These are phyloP conservation scores for Caenorhabditis sp. DNA, from an alignment of 2,888 invertebrate species.

Conservation along the genomic window DNA sequence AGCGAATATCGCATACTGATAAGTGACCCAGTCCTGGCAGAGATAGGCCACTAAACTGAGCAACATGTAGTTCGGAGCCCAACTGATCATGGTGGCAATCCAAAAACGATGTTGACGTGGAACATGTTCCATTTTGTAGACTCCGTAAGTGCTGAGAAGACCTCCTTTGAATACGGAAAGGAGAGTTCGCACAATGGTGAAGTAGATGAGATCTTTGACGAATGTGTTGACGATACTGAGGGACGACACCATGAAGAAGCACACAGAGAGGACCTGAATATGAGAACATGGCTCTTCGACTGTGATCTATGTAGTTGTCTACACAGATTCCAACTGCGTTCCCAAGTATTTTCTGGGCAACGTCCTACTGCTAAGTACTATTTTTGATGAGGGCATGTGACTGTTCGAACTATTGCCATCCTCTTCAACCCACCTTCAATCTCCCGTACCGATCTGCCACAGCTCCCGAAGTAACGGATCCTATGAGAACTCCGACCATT, in stretches of 20 bases:
- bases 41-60: slow-evolving; percentile 75
- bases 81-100: slow-evolving; percentile 78
- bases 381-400: neutral
- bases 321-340: too few species aligned
- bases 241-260: slow-evolving; percentile 61
- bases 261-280: slow-evolving; percentile 63
- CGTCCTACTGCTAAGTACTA: too few species aligned
- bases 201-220: slow-evolving; percentile 60
- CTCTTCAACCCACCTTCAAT: slow-evolving; percentile 54
- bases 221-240: slow-evolving; percentile 55
- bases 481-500: slow-evolving; percentile 77
- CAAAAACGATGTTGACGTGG: slow-evolving; percentile 80
- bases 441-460: slow-evolving; percentile 69
- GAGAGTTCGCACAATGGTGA: slow-evolving; percentile 77
- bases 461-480: slow-evolving; percentile 65
- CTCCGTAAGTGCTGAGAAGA: slow-evolving; percentile 75
- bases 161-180: slow-evolving; percentile 81
- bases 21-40: slow-evolving; percentile 77
- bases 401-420: neutral
- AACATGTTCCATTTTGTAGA: slow-evolving; percentile 79
- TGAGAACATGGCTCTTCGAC: too few species aligned
- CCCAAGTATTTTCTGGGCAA: neutral
- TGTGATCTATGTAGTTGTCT: too few species aligned
- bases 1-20: slow-evolving; percentile 73
- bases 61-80: slow-evolving; percentile 80